phyloP scores from a whole-genome alignment of 2,797 vertebrate genomes.

The Scarus forsteni region DNA sequence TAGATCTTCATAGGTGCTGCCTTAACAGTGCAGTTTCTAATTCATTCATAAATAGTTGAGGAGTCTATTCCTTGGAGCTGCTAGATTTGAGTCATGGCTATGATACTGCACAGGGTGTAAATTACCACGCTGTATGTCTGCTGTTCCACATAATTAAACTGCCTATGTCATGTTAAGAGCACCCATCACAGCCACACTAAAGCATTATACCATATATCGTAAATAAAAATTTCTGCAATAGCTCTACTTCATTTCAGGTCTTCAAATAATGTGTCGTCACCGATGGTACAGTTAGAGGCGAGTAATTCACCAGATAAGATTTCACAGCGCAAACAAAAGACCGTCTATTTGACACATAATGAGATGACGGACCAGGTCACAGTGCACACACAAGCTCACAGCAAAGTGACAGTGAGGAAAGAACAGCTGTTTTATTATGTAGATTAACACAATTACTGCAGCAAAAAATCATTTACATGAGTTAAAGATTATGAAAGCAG shows the following conservation, averaged over 20 bases:
- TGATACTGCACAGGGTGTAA: conserved; percentile 46
- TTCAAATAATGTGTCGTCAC: conserved; percentile 28
- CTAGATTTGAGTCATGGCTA: conserved; percentile 48
- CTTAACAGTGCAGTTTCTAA: too few species aligned
- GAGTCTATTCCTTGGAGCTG: conserved; percentile 8
- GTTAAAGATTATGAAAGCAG: conserved; percentile 6
- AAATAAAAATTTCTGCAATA: conserved; percentile 26
- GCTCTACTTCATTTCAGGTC: conserved; percentile 30
- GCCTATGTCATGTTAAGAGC: conserved; percentile 43
- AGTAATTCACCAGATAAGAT: conserved; percentile 17
- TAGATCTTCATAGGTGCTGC: too few species aligned
- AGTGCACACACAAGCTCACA: conserved; percentile 11
- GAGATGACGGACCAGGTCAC: conserved; percentile 27
- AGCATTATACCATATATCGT: conserved; percentile 21
- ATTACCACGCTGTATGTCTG: conserved; percentile 45
- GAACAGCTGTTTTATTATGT: conserved; percentile 7
- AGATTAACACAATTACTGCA: conserved; percentile 22
- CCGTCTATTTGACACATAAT: conserved; percentile 16
- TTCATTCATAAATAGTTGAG: too few species aligned
- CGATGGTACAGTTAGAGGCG: conserved; percentile 2
- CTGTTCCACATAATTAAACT: conserved; percentile 67
- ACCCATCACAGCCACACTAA: conserved; percentile 24
- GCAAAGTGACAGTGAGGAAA: conserved; percentile 23
- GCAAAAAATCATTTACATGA: conserved; percentile 20
- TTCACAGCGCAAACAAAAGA: conserved; percentile 15